Evolutionary conservation across 2,113 vertebrate species (phyloP), one percentile per base, ranked within the genome.

Genomic region (Porphyrio hochstetteri): DNA sequence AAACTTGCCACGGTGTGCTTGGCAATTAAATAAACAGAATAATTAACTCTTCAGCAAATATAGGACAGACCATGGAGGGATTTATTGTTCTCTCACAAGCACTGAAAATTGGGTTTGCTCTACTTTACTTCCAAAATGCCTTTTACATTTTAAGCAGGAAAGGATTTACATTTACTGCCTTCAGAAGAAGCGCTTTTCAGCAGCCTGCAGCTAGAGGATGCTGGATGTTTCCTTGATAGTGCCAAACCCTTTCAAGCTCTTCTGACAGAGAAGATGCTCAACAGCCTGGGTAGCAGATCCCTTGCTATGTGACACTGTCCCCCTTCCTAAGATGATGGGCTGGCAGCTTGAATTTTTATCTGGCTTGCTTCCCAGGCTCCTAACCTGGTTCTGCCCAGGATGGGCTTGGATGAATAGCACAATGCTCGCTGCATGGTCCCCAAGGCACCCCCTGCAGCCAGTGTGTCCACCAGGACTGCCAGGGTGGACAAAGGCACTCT

Each of bases 321-420:
- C 35, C 61, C 63, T 61, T 70, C 46, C 93, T 35, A 65, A 76
- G 78, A 70, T 17, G 63, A 88, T 33, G 13, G 13, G 38, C 59
- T 82, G 57, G 57, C 84, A 96, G 78, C 84, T 44, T 29, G 60
- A 21, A 14, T 5, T 48, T 68, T 69, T 28, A 8, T 16, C 71
- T 96, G 90, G 82, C 82, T 59, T 5, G 4, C 79, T 44, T 76
- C 92, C 93, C 92, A 80, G 67, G 27, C 57, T 95, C 65, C 61
- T 53, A 2, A 61, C 88, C 31, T 50, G 55, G 67, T 44, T 57
- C 55, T 40, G 65, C 38, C n/a, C 38, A 36, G n/a, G n/a, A 17
- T 84, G 83, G n/a, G 27, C 68, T 55, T 1, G 64, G 71, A 27
- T n/a, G 72, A 65, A 4, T 4, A 67, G 68, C 23, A 69, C 64